These are phyloP conservation scores for Lasioglossum vierecki DNA, from an alignment of 2,888 invertebrate genomes.

Conservation along the genomic window DNA sequence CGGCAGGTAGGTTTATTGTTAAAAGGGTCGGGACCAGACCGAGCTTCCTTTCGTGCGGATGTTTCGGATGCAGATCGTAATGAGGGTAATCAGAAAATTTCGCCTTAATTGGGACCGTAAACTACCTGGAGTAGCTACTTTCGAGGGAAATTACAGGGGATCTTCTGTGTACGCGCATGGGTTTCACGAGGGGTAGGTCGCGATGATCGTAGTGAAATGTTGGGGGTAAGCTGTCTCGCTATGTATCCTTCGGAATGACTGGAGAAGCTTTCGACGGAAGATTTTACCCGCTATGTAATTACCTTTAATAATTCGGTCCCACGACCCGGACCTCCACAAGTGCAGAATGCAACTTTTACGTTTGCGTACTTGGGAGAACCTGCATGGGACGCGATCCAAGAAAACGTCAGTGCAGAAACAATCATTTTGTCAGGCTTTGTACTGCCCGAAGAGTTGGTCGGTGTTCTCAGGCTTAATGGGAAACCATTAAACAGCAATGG, in stretches of 20 bases:
- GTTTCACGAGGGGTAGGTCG: background rate
- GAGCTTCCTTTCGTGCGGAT: constrained; percentile 21
- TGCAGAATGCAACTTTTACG: background rate
- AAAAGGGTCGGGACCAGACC: constrained; percentile 25
- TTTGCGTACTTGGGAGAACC: background rate
- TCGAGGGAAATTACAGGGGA: constrained; percentile 7
- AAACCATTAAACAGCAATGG: constrained; percentile 22
- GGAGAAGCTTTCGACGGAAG: constrained; percentile 1
- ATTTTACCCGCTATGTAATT: background rate
- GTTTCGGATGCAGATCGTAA: background rate
- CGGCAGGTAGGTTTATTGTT: background rate
- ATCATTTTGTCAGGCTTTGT: background rate
- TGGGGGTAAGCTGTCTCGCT: background rate
- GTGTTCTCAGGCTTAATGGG: background rate
- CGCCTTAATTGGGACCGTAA: constrained; percentile 39
- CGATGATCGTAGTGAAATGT: background rate
- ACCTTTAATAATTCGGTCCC: constrained; percentile 11
- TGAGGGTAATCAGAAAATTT: constrained; percentile 39
- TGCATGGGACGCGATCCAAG: background rate
- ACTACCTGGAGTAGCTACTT: constrained; percentile 5
- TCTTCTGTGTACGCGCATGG: background rate
- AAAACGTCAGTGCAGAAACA: background rate
- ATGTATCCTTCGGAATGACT: background rate
- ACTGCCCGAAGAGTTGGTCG: background rate
- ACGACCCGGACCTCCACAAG: background rate